Conservation (phyloP, 2,888 invertebrate genomes). For the Lasioglossum marginatum region DNA sequence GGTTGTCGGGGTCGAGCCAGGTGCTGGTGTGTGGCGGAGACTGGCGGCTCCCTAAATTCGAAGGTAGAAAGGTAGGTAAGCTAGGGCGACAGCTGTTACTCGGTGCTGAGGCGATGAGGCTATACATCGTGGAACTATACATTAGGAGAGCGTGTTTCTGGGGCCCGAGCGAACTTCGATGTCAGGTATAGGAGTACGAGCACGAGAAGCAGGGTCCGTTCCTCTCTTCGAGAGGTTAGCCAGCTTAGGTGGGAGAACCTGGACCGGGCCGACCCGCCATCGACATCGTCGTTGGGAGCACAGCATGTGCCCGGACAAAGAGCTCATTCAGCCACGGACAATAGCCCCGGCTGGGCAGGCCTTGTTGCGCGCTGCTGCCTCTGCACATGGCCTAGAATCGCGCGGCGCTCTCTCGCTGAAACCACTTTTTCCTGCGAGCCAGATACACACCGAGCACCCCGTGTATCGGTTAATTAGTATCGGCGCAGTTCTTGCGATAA, state of each 20-base stretch:
- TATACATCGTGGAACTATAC: conserved; percentile 43
- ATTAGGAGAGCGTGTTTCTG: conserved; percentile 47
- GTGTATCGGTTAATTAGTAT: conserved; percentile 31
- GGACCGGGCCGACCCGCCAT: conserved; percentile 30
- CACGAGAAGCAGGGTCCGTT: conserved; percentile 28
- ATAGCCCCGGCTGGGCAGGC: conserved; percentile 62
- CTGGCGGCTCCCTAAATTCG: conserved; percentile 9
- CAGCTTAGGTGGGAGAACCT: conserved; percentile 39
- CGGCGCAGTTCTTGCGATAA: conserved; percentile 21
- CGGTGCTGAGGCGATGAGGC: conserved; percentile 46
- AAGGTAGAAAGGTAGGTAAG: conserved; percentile 39
- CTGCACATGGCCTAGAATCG: conserved; percentile 37
- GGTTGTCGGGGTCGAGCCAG: conserved; percentile 45
- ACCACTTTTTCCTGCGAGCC: conserved; percentile 24
- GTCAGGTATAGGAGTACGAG: background rate
- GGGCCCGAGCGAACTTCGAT: conserved; percentile 26
- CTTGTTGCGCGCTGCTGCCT: conserved; percentile 28
- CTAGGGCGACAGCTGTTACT: conserved; percentile 69
- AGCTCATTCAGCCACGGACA: conserved; percentile 72
- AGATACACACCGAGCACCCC: background rate
- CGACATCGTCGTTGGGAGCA: conserved; percentile 59
- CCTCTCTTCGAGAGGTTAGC: conserved; percentile 30
- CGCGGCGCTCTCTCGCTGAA: conserved; percentile 22
- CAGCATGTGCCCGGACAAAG: conserved; percentile 70
- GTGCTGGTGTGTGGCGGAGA: conserved; percentile 24